phyloP scores from a whole-genome alignment of 30 jellyfish, hydroid and myxozoan genomes.

The Calvadosia cruxmelitensis region DNA sequence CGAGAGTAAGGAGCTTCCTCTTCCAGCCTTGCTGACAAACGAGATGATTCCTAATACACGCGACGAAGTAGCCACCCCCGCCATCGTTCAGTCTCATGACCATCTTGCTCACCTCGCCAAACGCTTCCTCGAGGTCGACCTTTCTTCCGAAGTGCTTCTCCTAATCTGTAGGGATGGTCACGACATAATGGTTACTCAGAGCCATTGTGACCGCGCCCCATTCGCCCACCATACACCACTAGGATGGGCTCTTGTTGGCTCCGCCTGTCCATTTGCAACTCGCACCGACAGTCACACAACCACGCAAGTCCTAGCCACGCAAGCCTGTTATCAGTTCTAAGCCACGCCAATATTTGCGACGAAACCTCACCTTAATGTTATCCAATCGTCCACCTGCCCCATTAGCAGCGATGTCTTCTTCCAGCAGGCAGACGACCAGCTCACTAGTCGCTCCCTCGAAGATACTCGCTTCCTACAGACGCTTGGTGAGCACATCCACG shows the following conservation, averaged over 20 bases:
- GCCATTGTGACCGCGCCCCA: neutral
- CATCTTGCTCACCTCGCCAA: neutral
- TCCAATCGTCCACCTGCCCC: neutral
- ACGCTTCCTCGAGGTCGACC: neutral
- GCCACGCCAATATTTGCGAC: neutral
- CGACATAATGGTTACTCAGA: neutral
- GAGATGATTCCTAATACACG: neutral
- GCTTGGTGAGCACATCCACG: too few species aligned
- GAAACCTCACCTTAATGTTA: neutral
- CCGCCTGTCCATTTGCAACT: neutral
- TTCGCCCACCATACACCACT: neutral
- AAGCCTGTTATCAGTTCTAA: neutral
- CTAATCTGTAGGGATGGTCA: neutral
- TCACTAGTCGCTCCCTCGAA: neutral
- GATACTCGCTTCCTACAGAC: too few species aligned
- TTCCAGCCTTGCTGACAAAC: neutral
- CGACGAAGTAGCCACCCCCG: neutral
- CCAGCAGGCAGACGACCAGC: neutral
- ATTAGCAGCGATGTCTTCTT: neutral
- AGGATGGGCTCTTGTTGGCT: neutral
- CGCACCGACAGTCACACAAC: too few species aligned
- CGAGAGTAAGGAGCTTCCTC: neutral
- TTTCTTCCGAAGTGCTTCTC: neutral
- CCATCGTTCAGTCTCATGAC: neutral
- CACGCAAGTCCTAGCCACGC: too few species aligned